Evolutionary conservation across 2,113 vertebrate species (phyloP).

Genomic region (Chloropsis hardwickii): DNA sequence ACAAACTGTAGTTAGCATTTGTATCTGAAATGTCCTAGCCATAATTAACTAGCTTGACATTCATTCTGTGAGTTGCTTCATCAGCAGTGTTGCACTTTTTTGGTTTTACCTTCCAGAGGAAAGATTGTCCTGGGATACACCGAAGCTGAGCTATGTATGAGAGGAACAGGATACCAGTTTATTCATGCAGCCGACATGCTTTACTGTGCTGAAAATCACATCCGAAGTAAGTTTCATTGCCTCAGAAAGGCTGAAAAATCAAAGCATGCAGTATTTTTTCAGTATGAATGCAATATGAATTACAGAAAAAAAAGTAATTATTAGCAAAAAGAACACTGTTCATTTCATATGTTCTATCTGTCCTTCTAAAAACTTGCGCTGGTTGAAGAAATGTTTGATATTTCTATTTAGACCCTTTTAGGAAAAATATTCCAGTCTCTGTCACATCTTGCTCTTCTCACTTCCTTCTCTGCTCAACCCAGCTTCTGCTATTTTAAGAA

Average conservation of each 20-base stretch:
- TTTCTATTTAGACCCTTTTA: not conserved
- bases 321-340: not conserved
- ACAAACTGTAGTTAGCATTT: not conserved
- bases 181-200: slow-evolving; percentile 88
- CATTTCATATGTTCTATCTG: not conserved
- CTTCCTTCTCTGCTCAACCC: not conserved
- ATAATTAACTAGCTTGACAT: not conserved
- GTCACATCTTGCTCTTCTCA: not conserved
- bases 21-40: not conserved
- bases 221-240: slow-evolving; percentile 78
- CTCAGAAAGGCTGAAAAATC: not conserved
- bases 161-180: slow-evolving; percentile 86
- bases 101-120: slow-evolving; percentile 72
- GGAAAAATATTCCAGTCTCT: not conserved
- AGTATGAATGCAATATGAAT: not conserved
- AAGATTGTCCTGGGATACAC: slow-evolving; percentile 83
- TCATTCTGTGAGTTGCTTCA: not conserved
- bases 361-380: not conserved
- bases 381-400: not conserved
- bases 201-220: slow-evolving; percentile 84
- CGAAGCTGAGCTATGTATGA: slow-evolving; percentile 80
- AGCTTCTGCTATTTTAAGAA: not conserved
- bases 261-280: not conserved
- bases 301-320: not conserved
- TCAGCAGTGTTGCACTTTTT: not conserved